Conservation (phyloP, 1,140 invertebrate species). For the Psix sp. region DNA sequence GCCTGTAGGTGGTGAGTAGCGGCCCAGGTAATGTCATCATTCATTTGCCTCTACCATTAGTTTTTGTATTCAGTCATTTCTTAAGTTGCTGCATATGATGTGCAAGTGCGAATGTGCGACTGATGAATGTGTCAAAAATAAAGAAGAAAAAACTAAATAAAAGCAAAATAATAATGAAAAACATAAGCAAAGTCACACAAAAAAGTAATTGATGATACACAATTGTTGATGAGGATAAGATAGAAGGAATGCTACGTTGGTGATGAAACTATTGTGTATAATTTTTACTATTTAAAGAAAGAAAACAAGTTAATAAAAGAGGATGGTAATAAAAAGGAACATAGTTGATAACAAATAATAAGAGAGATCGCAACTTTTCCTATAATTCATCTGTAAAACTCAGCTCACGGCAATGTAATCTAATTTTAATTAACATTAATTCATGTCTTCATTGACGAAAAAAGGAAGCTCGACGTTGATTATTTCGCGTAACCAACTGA, state of each 20-base stretch:
- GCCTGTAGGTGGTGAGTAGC: slow-evolving; percentile 83
- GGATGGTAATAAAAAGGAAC: slow-evolving; percentile 40
- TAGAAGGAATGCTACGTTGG: slow-evolving; percentile 37
- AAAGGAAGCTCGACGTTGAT: slow-evolving; percentile 33
- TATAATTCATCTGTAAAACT: slow-evolving; percentile 58
- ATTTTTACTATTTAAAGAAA: slow-evolving; percentile 53
- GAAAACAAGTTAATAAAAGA: slow-evolving; percentile 25
- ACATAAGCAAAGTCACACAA: slow-evolving; percentile 1
- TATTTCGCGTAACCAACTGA: slow-evolving; percentile 34
- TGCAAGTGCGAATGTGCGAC: slow-evolving; percentile 57
- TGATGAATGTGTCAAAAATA: slow-evolving; percentile 46
- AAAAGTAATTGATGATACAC: slow-evolving; percentile 24
- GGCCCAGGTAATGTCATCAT: slow-evolving; percentile 78
- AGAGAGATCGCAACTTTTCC: slow-evolving; percentile 21
- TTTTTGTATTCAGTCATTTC: slow-evolving; percentile 61
- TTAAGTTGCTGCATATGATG: slow-evolving; percentile 58
- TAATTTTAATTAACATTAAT: slow-evolving; percentile 45
- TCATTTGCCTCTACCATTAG: slow-evolving; percentile 69
- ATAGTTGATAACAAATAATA: slow-evolving; percentile 41
- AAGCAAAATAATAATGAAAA: slow-evolving; percentile 22
- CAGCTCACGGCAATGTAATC: slow-evolving; percentile 39
- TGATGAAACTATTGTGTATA: slow-evolving; percentile 58
- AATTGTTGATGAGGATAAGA: slow-evolving; percentile 50
- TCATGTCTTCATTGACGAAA: slow-evolving; percentile 49
- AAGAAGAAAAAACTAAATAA: slow-evolving; percentile 14